phyloP scores from a whole-genome alignment of 2,113 vertebrate genomes.

The Rafetus swinhoei region DNA sequence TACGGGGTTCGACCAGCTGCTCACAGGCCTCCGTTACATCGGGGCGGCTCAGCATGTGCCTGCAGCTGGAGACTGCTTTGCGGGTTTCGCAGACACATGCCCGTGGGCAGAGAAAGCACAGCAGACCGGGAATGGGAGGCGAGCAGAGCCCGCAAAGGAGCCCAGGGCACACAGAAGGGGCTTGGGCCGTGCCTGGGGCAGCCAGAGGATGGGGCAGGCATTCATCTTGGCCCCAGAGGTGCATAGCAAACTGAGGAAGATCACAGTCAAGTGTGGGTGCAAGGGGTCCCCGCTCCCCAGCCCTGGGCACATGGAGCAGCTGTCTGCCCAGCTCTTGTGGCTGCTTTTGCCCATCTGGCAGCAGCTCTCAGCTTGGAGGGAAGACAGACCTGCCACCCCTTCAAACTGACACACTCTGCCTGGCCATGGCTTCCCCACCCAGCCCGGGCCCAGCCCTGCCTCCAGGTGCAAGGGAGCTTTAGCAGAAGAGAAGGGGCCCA shows the following conservation, averaged over 20 bases:
- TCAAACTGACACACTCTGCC: background rate
- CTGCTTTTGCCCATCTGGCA: background rate
- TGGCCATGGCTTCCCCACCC: too few species aligned
- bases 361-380: too few species aligned
- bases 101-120: background rate
- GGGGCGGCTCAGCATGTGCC: background rate
- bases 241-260: background rate
- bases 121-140: background rate
- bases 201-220: background rate
- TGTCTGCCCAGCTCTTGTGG: background rate
- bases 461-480: background rate
- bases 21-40: background rate
- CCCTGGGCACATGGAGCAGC: background rate
- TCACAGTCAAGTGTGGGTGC: background rate
- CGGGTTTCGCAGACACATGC: accelerated
- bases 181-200: background rate
- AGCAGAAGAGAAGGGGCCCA: too few species aligned
- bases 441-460: background rate
- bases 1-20: background rate
- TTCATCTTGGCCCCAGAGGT: background rate
- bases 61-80: background rate
- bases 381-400: background rate
- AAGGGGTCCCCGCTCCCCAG: background rate
- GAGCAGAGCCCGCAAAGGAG: background rate
- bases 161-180: too few species aligned